These are phyloP conservation scores for Glareola pratincola DNA, from an alignment of 2,113 vertebrate genomes.

Conservation along the genomic window DNA sequence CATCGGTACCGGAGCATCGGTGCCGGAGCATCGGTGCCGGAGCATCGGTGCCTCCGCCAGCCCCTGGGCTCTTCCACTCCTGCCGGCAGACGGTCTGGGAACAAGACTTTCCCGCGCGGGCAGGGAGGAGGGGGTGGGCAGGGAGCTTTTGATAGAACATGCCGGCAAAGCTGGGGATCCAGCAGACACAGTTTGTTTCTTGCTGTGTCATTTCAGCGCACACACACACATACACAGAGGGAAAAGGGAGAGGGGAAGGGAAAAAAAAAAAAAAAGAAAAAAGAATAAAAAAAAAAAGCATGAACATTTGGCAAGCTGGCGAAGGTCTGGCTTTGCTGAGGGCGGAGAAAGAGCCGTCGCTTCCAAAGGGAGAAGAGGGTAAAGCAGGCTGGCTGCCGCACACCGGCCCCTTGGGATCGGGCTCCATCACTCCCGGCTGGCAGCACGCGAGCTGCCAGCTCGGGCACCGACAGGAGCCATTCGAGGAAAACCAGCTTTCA, in stretches of 20 bases:
- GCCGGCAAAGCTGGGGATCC: slow-evolving; percentile 20
- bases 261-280: neutral
- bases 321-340: slow-evolving; percentile 36
- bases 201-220: slow-evolving; percentile 51
- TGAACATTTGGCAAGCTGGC: slow-evolving; percentile 39
- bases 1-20: neutral
- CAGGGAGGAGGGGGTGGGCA: slow-evolving; percentile 33
- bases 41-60: neutral
- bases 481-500: neutral
- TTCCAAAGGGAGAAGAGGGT: neutral
- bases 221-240: neutral
- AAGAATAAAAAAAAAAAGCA: neutral
- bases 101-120: slow-evolving; percentile 26
- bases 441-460: neutral
- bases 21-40: neutral
- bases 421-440: neutral
- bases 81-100: slow-evolving; percentile 30
- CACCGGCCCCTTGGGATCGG: neutral
- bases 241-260: neutral
- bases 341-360: neutral
- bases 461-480: neutral
- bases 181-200: slow-evolving; percentile 53
- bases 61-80: neutral
- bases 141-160: neutral
- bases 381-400: neutral